These are phyloP conservation scores for Ochropleura leucogaster DNA, from an alignment of 2,888 invertebrate genomes.

Conservation along the genomic window DNA sequence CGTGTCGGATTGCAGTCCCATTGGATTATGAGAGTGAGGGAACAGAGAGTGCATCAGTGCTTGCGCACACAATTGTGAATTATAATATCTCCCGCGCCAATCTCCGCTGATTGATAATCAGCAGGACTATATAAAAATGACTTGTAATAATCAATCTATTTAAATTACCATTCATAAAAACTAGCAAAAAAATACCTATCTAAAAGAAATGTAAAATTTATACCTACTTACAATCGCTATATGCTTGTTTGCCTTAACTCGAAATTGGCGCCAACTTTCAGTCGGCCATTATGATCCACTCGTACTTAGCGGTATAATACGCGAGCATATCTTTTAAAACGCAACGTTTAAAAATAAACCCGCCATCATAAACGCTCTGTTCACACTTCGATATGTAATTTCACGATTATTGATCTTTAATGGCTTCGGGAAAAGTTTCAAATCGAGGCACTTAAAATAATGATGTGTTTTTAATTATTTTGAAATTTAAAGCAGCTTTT, in stretches of 20 bases:
- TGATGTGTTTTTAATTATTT: conserved; percentile 27
- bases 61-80: too few species aligned
- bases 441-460: conserved; percentile 35
- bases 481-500: conserved; percentile 34
- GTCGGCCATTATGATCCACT: conserved; percentile 21
- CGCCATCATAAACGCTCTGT: conserved; percentile 18
- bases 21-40: too few species aligned
- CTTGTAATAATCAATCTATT: neutral
- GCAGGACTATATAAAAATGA: too few species aligned
- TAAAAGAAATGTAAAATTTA: neutral
- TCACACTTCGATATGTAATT: conserved; percentile 45
- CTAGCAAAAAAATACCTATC: neutral
- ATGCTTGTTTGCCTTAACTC: neutral
- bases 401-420: conserved; percentile 46
- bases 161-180: neutral
- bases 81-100: too few species aligned
- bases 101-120: too few species aligned
- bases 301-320: conserved; percentile 20
- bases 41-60: too few species aligned
- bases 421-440: conserved; percentile 9
- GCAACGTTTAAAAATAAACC: conserved; percentile 33
- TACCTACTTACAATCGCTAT: neutral
- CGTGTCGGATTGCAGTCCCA: too few species aligned
- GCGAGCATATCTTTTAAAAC: conserved; percentile 22
- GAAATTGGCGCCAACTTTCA: conserved; percentile 36